A percentile compares a stretch with the other conserved stretches of the same genome.
Conservation (phyloP, 2,113 vertebrate species). For the Nycticebus coucang region DNA sequence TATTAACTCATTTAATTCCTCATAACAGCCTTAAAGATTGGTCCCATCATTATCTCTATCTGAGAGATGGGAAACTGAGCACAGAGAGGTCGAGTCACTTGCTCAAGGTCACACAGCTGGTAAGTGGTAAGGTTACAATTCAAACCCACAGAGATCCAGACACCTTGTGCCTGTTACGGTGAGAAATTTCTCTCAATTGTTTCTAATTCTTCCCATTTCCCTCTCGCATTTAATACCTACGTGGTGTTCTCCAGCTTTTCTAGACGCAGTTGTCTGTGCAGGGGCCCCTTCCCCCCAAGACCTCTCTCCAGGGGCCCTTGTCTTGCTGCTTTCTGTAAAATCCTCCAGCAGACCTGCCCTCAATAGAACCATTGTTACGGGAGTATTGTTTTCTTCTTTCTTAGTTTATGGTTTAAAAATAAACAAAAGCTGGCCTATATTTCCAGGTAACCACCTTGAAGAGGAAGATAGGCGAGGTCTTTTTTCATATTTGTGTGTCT, state of each 20-base stretch:
- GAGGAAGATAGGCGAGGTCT: background rate
- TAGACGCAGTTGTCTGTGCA: background rate
- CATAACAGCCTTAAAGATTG: no score
- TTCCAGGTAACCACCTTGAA: background rate
- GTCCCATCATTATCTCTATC: background rate
- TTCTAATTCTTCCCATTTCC: background rate
- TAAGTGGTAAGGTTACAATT: background rate
- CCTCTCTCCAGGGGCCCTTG: background rate
- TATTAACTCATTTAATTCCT: background rate
- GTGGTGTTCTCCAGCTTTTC: rapidly evolving
- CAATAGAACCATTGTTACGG: background rate
- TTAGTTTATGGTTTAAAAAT: background rate
- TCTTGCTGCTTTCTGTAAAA: no score
- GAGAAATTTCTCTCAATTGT: background rate
- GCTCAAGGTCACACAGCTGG: background rate
- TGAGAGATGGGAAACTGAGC: background rate
- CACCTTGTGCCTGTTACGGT: background rate
- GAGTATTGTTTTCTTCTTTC: background rate
- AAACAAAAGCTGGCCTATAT: background rate
- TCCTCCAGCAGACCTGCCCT: background rate
- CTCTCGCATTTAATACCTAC: background rate
- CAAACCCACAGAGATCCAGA: background rate
- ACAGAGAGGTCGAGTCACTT: background rate
- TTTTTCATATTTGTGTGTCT: background rate
- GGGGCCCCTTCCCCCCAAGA: rapidly evolving